Conservation (phyloP, 1,140 invertebrate species). For the Cydia fagiglandana region DNA sequence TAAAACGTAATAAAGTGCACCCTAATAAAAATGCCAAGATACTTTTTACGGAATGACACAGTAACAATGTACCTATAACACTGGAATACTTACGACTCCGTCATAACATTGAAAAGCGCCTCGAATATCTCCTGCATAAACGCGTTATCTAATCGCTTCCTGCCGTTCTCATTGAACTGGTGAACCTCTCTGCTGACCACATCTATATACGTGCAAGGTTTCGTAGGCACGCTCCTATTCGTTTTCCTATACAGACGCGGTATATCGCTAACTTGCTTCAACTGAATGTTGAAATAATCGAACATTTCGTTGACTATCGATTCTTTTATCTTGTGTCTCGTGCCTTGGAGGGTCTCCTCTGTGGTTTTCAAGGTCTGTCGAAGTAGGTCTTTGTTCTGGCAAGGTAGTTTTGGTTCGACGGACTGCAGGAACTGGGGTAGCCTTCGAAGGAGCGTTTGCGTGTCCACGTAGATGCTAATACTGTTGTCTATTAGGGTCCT, state of each 20-base stretch:
- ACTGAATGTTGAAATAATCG: constrained; percentile 79
- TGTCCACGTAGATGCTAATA: constrained; percentile 65
- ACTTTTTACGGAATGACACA: too few species aligned
- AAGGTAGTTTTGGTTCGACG: constrained; percentile 69
- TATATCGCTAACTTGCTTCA: constrained; percentile 92
- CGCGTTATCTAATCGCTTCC: constrained; percentile 76
- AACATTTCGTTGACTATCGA: constrained; percentile 81
- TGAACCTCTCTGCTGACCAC: constrained; percentile 83
- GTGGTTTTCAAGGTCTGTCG: constrained; percentile 77
- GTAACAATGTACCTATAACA: not conserved
- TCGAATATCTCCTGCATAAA: constrained; percentile 80
- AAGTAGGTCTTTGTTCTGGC: constrained; percentile 57
- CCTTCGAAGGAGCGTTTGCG: constrained; percentile 54
- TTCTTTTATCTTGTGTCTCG: constrained; percentile 79
- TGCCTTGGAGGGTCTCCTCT: constrained; percentile 69
- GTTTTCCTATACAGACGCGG: constrained; percentile 95
- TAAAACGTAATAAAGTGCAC: too few species aligned
- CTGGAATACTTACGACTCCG: constrained; percentile 82
- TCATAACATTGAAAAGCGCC: constrained; percentile 82
- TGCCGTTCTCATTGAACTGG: constrained; percentile 82
- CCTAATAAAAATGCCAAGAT: too few species aligned
- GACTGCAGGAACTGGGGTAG: constrained; percentile 74
- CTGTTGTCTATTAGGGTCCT: constrained; percentile 59
- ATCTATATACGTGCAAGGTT: constrained; percentile 88
- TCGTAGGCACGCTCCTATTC: constrained; percentile 91